A percentile compares a stretch with the other conserved stretches of the same genome.
phyloP scores from a whole-genome alignment of 2,113 vertebrate species.

The Saguinus midas region DNA sequence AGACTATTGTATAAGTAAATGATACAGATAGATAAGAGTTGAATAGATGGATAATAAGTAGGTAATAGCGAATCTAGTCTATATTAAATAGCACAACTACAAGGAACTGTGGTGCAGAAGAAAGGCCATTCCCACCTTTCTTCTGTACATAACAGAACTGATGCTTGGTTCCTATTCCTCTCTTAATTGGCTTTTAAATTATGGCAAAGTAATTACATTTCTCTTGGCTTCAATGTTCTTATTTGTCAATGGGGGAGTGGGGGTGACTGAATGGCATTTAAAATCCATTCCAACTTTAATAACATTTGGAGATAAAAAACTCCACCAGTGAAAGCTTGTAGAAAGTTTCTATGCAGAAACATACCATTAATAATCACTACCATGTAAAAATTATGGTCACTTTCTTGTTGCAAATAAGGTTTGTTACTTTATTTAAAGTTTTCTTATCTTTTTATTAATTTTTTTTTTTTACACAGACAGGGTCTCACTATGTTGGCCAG shows the following conservation, averaged over 20 bases:
- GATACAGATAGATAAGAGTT: not conserved
- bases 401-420: not conserved
- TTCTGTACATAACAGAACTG: not conserved
- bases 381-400: not conserved
- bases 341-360: not conserved
- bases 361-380: not conserved
- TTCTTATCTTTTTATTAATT: too few relatives aligned
- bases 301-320: not conserved
- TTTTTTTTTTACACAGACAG: too few relatives aligned
- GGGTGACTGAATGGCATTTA: not conserved
- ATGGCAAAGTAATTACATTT: conserved; percentile 14
- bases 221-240: not conserved
- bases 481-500: too few relatives aligned
- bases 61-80: not conserved
- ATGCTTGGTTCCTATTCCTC: not conserved
- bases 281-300: not conserved
- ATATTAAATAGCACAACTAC: not conserved
- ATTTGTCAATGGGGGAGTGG: not conserved
- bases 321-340: not conserved
- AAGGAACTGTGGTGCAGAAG: not conserved
- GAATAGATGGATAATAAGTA: not conserved
- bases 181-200: not conserved
- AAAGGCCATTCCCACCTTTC: not conserved
- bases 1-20: not conserved
- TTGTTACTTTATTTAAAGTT: too few relatives aligned